Evolutionary conservation across 35 echinoderm and acorn worm species (phyloP).

Genomic region (Patiria miniata): DNA sequence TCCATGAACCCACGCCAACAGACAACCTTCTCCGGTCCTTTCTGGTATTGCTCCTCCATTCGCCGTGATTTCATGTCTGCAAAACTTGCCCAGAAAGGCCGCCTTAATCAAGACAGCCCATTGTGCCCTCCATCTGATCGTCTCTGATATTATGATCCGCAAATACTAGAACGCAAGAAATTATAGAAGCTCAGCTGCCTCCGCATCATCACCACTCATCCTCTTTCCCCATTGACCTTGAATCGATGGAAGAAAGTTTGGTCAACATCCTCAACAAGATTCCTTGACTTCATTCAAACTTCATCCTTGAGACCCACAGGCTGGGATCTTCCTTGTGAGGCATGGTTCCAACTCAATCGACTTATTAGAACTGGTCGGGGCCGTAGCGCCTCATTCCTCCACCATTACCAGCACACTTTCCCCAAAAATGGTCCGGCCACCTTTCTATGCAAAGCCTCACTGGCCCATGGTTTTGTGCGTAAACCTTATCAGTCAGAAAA

Average conservation of each 20-base stretch:
- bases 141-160: not conserved
- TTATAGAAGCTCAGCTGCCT: not conserved
- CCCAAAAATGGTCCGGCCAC: too few species aligned
- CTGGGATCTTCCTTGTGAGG: too few species aligned
- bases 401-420: too few species aligned
- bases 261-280: not conserved
- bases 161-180: not conserved
- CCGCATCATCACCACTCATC: not conserved
- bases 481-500: too few species aligned
- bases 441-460: too few species aligned
- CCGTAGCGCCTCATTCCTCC: not conserved
- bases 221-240: not conserved
- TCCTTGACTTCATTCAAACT: not conserved
- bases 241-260: not conserved
- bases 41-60: conserved; percentile 2
- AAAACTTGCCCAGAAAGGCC: not conserved
- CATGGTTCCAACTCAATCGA: not conserved
- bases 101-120: not conserved
- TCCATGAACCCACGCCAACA: not conserved
- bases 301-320: too few species aligned
- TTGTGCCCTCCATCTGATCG: too few species aligned
- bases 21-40: not conserved
- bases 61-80: not conserved
- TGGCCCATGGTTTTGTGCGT: too few species aligned
- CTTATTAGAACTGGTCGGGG: not conserved